These are phyloP conservation scores for Rousettus leschenaultii DNA, from an alignment of 2,113 vertebrate genomes.

Conservation along the genomic window DNA sequence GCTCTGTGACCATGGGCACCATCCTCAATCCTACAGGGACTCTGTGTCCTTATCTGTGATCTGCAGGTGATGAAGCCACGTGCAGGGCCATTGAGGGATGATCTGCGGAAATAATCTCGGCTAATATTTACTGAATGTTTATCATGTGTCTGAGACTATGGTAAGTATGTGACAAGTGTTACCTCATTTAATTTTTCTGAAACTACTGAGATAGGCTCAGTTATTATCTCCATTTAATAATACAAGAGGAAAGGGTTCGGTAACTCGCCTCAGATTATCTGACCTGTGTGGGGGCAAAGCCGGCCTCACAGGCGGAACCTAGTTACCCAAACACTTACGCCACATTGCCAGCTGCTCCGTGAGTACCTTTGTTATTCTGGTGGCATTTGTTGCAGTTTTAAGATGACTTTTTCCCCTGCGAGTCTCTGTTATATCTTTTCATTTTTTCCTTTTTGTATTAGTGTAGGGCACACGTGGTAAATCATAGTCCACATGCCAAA, in stretches of 20 bases:
- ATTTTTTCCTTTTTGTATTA: neutral
- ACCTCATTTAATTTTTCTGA: neutral
- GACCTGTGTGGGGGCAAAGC: neutral
- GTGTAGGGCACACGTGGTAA: neutral
- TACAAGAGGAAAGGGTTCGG: neutral
- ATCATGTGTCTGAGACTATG: neutral
- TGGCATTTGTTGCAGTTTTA: neutral
- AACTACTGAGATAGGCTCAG: neutral
- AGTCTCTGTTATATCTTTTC: neutral
- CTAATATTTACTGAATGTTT: neutral
- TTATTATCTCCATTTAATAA: neutral
- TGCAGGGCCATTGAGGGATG: neutral
- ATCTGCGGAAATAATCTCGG: neutral
- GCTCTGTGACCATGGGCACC: rapidly evolving
- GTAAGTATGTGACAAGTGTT: neutral
- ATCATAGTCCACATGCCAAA: neutral
- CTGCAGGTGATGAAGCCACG: neutral
- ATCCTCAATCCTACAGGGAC: neutral
- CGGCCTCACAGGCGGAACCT: no score
- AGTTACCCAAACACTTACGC: neutral
- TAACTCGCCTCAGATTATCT: neutral
- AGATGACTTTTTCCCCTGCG: neutral
- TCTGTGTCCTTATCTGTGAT: neutral
- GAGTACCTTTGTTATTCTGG: neutral
- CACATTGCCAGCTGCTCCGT: neutral